Base-by-base conservation (phyloP, 2,888 invertebrate species). In the Seladonia tumulorum region DNA sequence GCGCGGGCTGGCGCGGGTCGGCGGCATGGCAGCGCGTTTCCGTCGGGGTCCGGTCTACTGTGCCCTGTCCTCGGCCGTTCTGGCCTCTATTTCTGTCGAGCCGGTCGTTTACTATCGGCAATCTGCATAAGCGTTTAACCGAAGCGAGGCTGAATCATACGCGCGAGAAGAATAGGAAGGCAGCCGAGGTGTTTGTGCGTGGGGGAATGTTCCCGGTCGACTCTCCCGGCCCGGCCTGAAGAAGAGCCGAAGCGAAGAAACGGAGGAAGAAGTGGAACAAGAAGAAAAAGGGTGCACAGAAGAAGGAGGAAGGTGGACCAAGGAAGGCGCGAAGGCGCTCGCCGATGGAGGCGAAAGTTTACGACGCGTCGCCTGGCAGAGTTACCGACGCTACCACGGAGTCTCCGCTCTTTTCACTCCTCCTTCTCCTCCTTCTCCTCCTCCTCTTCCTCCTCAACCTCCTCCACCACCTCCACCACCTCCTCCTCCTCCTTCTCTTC, bases 311-410 rank as follows among this genome's bases (percentile, higher is more conserved):
- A 79, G 85, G 87, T 83, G 89, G 87, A 88, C 89, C 82, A 81
- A 89, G 91, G 90, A 91, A 91, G 92, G 92, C 90, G 92, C 91
- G 92, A 93, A 92, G 91, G 88, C 89, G 90, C 91, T 93, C 91
- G 89, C 91, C 93, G 93, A 94, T 93, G 94, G 93, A 94, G 93
- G 93, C 93, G 93, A 93, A 94, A 93, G 92, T 94, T 94, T 94
- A 94, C 93, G 94, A 94, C 93, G 92, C 93, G 93, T 93, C 93
- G 92, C 91, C 91, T 92, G 90, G 87, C 93, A 91, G 93, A 94
- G 93, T 94, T 93, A 93, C 93, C 92, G 92, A 93, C 92, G 93
- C 93, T 94, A 93, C 94, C 92, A 93, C 91, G 90, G 93, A 91
- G 88, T 92, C 92, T 82, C 83, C 79, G 82, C 82, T 86, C 88